Evolutionary conservation across 35 echinoderm and acorn worm genomes (phyloP), one percentile per base, ranked within the genome.

Genomic region (Hemicentrotus pulcherrimus): DNA sequence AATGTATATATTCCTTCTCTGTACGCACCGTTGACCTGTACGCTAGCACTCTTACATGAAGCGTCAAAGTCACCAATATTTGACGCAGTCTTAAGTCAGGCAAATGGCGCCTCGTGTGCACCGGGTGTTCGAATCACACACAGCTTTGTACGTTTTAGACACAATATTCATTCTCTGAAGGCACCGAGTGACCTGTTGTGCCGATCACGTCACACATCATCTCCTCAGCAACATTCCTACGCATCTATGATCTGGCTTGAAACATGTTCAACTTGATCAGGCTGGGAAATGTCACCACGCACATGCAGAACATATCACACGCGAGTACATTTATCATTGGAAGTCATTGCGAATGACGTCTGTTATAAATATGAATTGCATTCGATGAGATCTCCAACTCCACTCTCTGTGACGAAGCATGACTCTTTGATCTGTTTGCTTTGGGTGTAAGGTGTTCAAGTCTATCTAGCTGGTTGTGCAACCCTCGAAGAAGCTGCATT

Each of bases 221-320:
- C 18, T 28, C 65, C 19, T 78, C 6, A 78, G 65, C 28, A 6
- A n/a, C 18, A 78, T 78, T 78, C 65, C 65, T 78, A 30, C 19
- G 65, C 6, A 78, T 8, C 50, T 41, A 41, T 41, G 35, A 41
- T 41, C 35, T 55, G 12, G 50, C 15, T 55, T 55, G 65, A 28
- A 78, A n/a, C 28, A 78, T 78, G 65, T 78, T 78, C 65, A 78
- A 78, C 22, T 28, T 78, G 65, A 78, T 78, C 65, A 78, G 65
- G 19, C 28, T 78, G 18, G 19, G 24, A 78, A 78, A 78, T 78
- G 65, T 78, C 65, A 78, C 65, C 2, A 78, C 19, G 65, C 65
- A 78, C 65, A 78, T 78, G 65, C 24, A 78, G 65, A 78, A 78
- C 65, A 78, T 78, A 78, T 78, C 65, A 78, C 65, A n/a, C 65